These are phyloP conservation scores for Megalonaias nervosa DNA, from an alignment of 1,140 invertebrate genomes.

Conservation along the genomic window DNA sequence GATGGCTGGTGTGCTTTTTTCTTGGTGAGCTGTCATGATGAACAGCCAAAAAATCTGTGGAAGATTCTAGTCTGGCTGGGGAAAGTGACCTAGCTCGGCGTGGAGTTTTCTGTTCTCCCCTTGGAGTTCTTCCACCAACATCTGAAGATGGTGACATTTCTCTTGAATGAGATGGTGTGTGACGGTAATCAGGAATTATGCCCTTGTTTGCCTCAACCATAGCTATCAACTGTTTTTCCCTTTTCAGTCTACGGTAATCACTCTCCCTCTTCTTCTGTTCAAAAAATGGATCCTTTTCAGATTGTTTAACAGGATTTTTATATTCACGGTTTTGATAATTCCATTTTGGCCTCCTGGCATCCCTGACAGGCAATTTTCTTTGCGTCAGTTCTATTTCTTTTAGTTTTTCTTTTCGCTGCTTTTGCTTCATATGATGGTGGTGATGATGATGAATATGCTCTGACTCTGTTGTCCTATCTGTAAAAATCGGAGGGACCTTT, in stretches of 20 bases:
- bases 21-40: conserved; percentile 8
- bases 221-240: conserved; percentile 54
- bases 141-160: conserved; percentile 44
- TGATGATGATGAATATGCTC: conserved; percentile 33
- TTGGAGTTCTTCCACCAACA: conserved; percentile 38
- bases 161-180: conserved; percentile 33
- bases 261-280: conserved; percentile 51
- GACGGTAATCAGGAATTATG: conserved; percentile 51
- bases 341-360: conserved; percentile 47
- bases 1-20: not conserved
- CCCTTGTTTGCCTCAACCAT: conserved; percentile 61
- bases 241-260: conserved; percentile 47
- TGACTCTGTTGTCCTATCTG: conserved; percentile 2
- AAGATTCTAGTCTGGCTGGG: conserved; percentile 25
- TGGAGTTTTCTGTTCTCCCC: conserved; percentile 24
- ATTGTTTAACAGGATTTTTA: conserved; percentile 60
- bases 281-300: conserved; percentile 66
- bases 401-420: conserved; percentile 25
- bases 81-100: conserved; percentile 47
- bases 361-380: conserved; percentile 36
- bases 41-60: not conserved
- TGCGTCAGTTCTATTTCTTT: conserved; percentile 37
- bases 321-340: conserved; percentile 60
- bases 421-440: not conserved
- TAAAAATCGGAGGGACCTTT: conserved; percentile 18